Evolutionary conservation across 2,113 vertebrate species (phyloP), one percentile per base, ranked within the genome.

Genomic region (human (Homo sapiens)): DNA sequence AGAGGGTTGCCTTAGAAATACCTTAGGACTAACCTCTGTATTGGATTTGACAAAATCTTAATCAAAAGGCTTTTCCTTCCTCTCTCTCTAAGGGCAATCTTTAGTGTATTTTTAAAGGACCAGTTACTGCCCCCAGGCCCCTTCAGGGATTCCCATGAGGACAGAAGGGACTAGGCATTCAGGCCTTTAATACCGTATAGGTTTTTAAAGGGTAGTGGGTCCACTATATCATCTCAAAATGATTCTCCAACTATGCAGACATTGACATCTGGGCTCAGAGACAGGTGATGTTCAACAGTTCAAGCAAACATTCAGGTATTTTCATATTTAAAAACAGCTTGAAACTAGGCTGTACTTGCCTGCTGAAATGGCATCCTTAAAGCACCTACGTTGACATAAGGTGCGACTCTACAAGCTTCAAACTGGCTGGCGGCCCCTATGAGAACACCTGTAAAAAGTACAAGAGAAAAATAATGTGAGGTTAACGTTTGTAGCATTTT

Each of bases 341-440:
- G 98, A 87, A 96, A 80, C 22, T 30, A 73, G 97, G 98, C 98
- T 96, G 57, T 97, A 99, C 99, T 99, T 99, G 99, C 99, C 99
- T 99, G 99, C 98, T 99, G 99, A 99, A 99, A 99, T 98, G 99
- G 99, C 99, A 99, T 99, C 99, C 99, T 98, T 97, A 99, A 98
- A 95, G 99, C 99, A 85, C 99, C 99, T 98, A 99, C 99, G 96
- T 99, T 99, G 98, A 99, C 99, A 98, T 99, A 99, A 81, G 99
- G 99, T 84, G 99, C 99, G 66, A 99, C 99, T 97, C 99, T 99
- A 99, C 99, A 99, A 57, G 99, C 99, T 98, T 99, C 99, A 98
- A 99, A 99, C 98, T 99, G 99, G 95, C 99, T 99, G 96, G 99
- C 99, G 38, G 99, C 99, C 83, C 99, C 99, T 98, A 99, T 99